Conservation (phyloP, 2,888 invertebrate genomes). For the Napeogenes inachia region DNA sequence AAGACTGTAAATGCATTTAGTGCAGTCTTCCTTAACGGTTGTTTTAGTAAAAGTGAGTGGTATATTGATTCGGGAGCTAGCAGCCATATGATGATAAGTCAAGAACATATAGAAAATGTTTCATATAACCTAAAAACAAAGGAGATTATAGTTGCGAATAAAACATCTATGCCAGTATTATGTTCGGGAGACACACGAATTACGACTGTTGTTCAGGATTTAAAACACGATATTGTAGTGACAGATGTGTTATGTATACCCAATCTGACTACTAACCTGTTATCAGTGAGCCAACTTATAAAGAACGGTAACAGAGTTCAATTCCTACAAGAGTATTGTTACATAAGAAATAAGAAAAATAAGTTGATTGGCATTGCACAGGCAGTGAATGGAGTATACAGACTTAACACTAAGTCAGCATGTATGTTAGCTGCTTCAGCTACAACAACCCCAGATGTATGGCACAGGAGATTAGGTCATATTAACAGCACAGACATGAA, state of each 20-base stretch:
- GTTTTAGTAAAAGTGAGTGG: constrained; percentile 20
- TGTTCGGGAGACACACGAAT: constrained; percentile 19
- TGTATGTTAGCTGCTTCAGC: too few species aligned
- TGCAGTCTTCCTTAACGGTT: constrained; percentile 19
- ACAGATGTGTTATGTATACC: constrained; percentile 18
- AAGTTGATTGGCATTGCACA: too few species aligned
- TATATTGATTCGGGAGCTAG: constrained; percentile 25
- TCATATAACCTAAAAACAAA: background rate
- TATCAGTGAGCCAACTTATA: constrained; percentile 32
- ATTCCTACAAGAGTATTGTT: too few species aligned
- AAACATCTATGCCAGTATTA: constrained; percentile 13
- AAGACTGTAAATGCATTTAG: constrained; percentile 19
- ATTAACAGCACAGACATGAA: too few species aligned
- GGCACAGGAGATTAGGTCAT: too few species aligned
- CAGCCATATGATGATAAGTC: too few species aligned
- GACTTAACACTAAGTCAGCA: too few species aligned
- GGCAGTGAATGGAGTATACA: too few species aligned
- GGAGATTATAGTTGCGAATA: constrained; percentile 9
- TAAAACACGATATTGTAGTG: too few species aligned
- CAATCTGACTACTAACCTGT: constrained; percentile 21
- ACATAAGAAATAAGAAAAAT: too few species aligned
- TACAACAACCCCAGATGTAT: too few species aligned
- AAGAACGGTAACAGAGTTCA: constrained; percentile 16
- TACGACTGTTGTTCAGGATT: constrained; percentile 16
- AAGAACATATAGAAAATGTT: too few species aligned